Percentiles rank a stretch among this genome's conserved stretches.
Evolutionary conservation across 2,888 invertebrate genomes (phyloP).

Genomic region (Phrixothrix hirtus): DNA sequence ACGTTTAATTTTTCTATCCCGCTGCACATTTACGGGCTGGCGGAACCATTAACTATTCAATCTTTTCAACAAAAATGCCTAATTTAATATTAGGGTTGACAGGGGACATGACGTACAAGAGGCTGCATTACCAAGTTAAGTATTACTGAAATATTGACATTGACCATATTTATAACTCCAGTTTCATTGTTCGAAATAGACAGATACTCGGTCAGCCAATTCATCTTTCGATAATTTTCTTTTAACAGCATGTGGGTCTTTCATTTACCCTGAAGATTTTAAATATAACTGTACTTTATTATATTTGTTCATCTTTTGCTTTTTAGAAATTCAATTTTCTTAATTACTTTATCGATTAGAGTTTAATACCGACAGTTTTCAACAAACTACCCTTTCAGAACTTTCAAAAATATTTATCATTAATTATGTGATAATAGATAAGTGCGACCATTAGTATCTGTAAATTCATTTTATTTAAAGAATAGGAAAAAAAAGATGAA

Average conservation of each 20-base stretch:
- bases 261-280: constrained; percentile 2
- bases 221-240: constrained; percentile 12
- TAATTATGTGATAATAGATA: too few species aligned
- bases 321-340: too few species aligned
- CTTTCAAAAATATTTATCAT: too few species aligned
- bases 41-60: constrained; percentile 14
- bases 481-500: constrained; percentile 1
- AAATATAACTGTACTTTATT: constrained; percentile 1
- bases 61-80: constrained; percentile 17
- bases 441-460: too few species aligned
- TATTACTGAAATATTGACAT: constrained; percentile 15
- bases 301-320: too few species aligned
- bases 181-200: constrained; percentile 16
- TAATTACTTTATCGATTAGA: too few species aligned
- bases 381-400: too few species aligned
- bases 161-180: constrained; percentile 21
- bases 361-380: too few species aligned
- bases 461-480: too few species aligned
- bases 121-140: constrained; percentile 5
- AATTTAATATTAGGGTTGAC: constrained; percentile 22
- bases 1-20: too few species aligned
- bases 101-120: constrained; percentile 19
- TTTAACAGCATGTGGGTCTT: constrained; percentile 15
- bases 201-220: constrained; percentile 12
- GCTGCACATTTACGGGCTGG: constrained; percentile 1